Percentiles rank a stretch among this genome's conserved stretches.
Evolutionary conservation across 92 coral and sea anemone species (phyloP).

Genomic region (Isaurus tuberculatus): DNA sequence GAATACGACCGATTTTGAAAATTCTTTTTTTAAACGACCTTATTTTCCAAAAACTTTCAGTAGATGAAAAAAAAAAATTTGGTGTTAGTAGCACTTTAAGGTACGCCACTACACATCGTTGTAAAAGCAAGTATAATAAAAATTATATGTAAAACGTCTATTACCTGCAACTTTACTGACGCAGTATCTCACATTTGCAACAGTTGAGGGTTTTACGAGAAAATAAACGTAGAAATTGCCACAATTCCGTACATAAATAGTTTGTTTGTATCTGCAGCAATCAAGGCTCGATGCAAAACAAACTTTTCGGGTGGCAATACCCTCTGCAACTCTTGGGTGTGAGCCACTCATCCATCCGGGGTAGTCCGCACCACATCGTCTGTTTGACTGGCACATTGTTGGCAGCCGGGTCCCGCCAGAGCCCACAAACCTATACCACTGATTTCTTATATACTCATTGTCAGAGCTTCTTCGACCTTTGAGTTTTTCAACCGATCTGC

Average conservation of each 20-base stretch:
- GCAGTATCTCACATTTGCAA: slow-evolving; percentile 21
- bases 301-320: slow-evolving; percentile 26
- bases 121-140: neutral
- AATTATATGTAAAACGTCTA: neutral
- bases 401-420: slow-evolving; percentile 33
- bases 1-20: no score
- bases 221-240: slow-evolving; percentile 45
- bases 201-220: slow-evolving; percentile 17
- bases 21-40: no score
- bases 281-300: neutral
- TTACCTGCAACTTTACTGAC: slow-evolving; percentile 26
- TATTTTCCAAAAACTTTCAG: no score
- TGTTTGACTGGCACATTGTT: slow-evolving; percentile 8
- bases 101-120: neutral
- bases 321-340: slow-evolving; percentile 37
- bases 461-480: slow-evolving; percentile 11
- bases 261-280: neutral
- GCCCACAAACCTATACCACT: slow-evolving; percentile 47
- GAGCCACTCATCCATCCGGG: slow-evolving; percentile 55
- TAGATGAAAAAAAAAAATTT: no score
- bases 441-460: neutral
- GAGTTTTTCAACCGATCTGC: slow-evolving; percentile 5
- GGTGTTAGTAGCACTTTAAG: no score
- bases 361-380: slow-evolving; percentile 31
- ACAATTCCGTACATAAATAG: slow-evolving; percentile 41